Conservation (phyloP, 2,888 invertebrate species). For the Brachypalpus laphriformis region DNA sequence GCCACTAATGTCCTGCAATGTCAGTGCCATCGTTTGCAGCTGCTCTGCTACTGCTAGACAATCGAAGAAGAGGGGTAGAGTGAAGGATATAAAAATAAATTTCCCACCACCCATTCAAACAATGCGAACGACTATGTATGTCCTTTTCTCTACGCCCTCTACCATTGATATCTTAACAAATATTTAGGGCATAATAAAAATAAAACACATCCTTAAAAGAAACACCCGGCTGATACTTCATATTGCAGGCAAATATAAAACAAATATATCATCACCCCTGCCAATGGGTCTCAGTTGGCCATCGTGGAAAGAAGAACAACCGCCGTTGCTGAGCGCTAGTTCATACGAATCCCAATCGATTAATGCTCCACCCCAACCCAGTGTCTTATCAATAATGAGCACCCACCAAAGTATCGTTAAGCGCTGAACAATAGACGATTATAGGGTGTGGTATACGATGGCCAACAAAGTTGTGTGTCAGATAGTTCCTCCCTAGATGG, state of each 20-base stretch:
- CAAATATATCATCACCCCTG: constrained; percentile 47
- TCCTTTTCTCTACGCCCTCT: not conserved
- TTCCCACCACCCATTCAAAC: not conserved
- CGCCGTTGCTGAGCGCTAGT: constrained; percentile 23
- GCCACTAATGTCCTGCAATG: constrained; percentile 57
- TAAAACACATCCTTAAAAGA: constrained; percentile 64
- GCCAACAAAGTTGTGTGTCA: constrained; percentile 1
- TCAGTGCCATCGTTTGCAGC: constrained; percentile 53
- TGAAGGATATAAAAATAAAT: constrained; percentile 60
- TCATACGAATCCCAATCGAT: constrained; percentile 54
- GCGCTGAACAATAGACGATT: constrained; percentile 52
- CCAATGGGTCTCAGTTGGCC: constrained; percentile 26
- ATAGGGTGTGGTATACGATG: constrained; percentile 44
- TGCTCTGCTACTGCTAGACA: not conserved
- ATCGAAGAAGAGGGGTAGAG: not conserved
- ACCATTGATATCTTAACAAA: constrained; percentile 51
- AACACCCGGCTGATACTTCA: constrained; percentile 45
- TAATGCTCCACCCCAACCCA: constrained; percentile 23
- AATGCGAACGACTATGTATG: not conserved
- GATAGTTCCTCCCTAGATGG: constrained; percentile 29
- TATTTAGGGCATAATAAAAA: constrained; percentile 44
- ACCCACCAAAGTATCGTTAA: constrained; percentile 50
- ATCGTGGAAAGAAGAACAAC: not conserved
- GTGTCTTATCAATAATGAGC: constrained; percentile 62
- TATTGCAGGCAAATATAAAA: constrained; percentile 53